phyloP scores from a whole-genome alignment of 2,888 invertebrate genomes.

The Ariolimax columbianus region DNA sequence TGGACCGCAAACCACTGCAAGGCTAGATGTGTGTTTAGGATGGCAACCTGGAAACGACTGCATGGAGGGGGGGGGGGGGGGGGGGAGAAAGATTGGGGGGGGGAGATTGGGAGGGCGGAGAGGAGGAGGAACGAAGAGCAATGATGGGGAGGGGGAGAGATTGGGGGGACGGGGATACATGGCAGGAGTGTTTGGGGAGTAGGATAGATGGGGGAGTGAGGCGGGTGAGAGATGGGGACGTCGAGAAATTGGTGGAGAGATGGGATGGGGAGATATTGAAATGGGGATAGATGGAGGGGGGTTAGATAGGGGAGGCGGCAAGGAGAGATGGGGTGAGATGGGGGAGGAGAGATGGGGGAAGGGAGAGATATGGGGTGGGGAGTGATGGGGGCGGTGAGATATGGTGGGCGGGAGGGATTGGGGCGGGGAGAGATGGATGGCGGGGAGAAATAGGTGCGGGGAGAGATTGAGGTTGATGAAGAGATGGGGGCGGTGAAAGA shows the following conservation, averaged over 20 bases:
- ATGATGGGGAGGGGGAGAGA: too few relatives aligned
- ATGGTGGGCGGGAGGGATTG: neutral
- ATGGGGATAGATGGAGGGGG: neutral
- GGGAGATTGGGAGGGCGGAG: too few relatives aligned
- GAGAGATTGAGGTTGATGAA: neutral
- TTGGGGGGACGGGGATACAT: too few relatives aligned
- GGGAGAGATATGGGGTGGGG: neutral
- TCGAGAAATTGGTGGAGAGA: too few relatives aligned
- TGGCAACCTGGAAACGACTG: too few relatives aligned
- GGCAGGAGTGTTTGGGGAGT: too few relatives aligned
- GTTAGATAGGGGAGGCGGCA: neutral
- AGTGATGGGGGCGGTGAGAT: neutral
- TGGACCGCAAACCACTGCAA: too few relatives aligned
- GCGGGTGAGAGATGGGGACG: neutral
- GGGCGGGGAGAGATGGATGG: neutral
- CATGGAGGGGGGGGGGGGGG: too few relatives aligned
- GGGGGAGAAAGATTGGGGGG: too few relatives aligned
- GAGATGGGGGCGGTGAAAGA: conserved; percentile 4
- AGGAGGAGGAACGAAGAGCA: too few relatives aligned
- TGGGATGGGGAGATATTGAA: neutral
- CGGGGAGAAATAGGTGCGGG: neutral
- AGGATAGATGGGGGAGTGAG: neutral
- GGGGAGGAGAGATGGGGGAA: neutral
- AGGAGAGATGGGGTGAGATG: neutral
- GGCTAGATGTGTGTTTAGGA: too few relatives aligned